Base-by-base conservation (phyloP, 2,797 vertebrate genomes). In the Thalassophryne amazonica region DNA sequence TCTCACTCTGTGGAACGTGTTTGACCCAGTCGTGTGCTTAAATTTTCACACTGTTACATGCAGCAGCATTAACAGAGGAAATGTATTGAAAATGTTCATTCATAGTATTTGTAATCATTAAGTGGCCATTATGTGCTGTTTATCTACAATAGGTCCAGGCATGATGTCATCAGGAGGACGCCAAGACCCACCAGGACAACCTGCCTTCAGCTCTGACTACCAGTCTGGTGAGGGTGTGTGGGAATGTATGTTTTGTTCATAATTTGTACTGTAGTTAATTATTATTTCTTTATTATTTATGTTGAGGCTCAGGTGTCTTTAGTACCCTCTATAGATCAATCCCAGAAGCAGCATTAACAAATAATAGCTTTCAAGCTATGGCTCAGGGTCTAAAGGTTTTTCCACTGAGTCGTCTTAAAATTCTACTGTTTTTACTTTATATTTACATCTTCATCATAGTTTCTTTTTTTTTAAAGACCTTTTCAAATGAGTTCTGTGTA, bases 211-310 rank as follows among this genome's bases (percentile, higher is more conserved):
- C 58, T 67, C 88, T 10, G 87, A 87, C 80, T 83, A 81, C 68
- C 62, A 88, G 60, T 86, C 87, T 62, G 89, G 90, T 92, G 76
- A 86, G 84, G 37, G 48, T 41, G n/a, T 32, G 15, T 31, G 10
- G 15, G 29, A 22, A n/a, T 27, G 8, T 14, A 11, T 5, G 2
- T 38, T 14, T 4, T 18, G 4, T 12, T 3, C 4, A 2, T 5
- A 13, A n/a, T n/a, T n/a, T n/a, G n/a, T n/a, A n/a, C n/a, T n/a
- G n/a, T n/a, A n/a, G n/a, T n/a, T n/a, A n/a, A n/a, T n/a, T n/a
- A n/a, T n/a, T n/a, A n/a, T n/a, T n/a, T n/a, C n/a, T n/a, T n/a
- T n/a, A n/a, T n/a, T n/a, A n/a, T n/a, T n/a, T n/a, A n/a, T n/a
- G n/a, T n/a, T n/a, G n/a, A n/a, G n/a, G n/a, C n/a, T n/a, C 28